Evolutionary conservation across 2,113 vertebrate species (phyloP).

Genomic region (Chloebia gouldiae): DNA sequence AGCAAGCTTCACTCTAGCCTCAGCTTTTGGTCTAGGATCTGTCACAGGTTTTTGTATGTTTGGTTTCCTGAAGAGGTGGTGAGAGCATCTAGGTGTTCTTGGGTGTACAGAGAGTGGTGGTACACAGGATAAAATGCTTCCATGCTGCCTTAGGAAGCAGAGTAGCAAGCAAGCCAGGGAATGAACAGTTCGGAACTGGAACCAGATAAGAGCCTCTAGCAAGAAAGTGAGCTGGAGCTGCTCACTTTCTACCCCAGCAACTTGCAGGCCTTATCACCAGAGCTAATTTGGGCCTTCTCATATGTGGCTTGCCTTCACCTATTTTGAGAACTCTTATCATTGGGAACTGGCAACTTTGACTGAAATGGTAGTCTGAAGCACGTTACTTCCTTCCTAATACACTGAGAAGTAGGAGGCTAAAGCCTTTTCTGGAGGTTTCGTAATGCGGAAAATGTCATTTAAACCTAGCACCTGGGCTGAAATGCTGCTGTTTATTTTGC

Average conservation of each 20-base stretch:
- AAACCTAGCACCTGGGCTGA: neutral
- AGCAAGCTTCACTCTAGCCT: neutral
- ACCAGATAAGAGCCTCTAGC: neutral
- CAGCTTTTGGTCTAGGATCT: neutral
- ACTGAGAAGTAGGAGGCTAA: neutral
- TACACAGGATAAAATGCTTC: neutral
- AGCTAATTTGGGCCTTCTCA: neutral
- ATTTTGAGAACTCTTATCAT: neutral
- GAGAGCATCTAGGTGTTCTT: neutral
- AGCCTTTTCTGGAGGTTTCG: neutral
- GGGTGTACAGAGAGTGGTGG: neutral
- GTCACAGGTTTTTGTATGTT: neutral
- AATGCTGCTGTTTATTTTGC: neutral
- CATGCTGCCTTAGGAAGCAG: neutral
- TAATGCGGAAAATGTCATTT: neutral
- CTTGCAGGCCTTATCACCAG: neutral
- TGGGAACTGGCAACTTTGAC: neutral
- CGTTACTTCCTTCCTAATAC: neutral
- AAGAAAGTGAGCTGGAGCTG: neutral
- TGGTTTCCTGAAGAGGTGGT: neutral
- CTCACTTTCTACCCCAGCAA: neutral
- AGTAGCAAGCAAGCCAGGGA: neutral
- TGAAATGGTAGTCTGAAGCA: neutral
- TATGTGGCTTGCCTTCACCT: neutral
- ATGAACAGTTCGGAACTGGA: neutral